These are phyloP conservation scores for Sphyrna mokarran DNA, from an alignment of 2,113 vertebrate genomes.

Conservation along the genomic window DNA sequence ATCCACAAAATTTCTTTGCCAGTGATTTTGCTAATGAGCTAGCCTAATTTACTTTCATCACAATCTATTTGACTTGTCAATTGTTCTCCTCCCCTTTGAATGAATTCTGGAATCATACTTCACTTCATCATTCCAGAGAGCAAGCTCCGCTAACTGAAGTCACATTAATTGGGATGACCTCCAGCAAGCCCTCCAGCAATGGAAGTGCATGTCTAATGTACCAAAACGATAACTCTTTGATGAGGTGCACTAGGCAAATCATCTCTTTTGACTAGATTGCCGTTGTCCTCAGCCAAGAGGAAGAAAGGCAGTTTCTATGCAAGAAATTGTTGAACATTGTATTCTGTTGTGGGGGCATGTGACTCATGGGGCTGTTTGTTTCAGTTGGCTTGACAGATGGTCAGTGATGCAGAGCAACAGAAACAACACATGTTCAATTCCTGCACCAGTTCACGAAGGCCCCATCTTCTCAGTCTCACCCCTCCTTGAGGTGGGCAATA, in stretches of 20 bases:
- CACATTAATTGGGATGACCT: not conserved
- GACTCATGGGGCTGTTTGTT: not conserved
- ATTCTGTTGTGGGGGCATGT: not conserved
- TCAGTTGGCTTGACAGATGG: too few species aligned
- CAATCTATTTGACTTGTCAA: not conserved
- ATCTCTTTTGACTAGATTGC: not conserved
- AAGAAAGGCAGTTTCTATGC: not conserved
- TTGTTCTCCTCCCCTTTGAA: not conserved
- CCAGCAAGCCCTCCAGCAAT: not conserved
- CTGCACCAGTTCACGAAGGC: too few species aligned
- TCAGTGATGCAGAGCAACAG: too few species aligned
- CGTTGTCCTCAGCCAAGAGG: not conserved
- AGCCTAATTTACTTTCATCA: not conserved
- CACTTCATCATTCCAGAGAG: not conserved
- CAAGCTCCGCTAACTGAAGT: not conserved
- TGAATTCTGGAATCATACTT: not conserved
- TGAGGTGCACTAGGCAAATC: not conserved
- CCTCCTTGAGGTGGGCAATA: too few species aligned
- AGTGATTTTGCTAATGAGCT: not conserved
- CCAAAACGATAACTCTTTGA: not conserved
- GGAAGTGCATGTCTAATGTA: not conserved
- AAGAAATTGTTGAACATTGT: not conserved
- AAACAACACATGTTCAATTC: too few species aligned
- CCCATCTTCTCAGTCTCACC: too few species aligned
- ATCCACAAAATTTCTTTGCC: not conserved